Evolutionary conservation across 2,113 vertebrate genomes (phyloP), one percentile per base, ranked within the genome.

Genomic region (Alces alces): DNA sequence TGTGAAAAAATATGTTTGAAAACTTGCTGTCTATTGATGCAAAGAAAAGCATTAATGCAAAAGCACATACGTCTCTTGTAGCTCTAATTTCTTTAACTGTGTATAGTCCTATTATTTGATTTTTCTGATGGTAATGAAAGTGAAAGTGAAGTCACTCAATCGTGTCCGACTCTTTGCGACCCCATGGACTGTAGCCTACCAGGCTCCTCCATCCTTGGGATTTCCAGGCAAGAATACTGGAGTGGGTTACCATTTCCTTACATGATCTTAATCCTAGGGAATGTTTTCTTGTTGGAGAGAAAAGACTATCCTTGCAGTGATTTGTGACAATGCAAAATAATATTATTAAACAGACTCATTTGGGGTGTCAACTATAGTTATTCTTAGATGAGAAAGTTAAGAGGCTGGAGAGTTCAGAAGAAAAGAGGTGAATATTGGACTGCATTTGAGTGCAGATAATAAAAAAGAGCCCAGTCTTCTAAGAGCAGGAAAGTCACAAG

Each of bases 1-100:
- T 90, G 10, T 88, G 45, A n/a, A 97, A 97, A 96, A 83, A 91
- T 91, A 66, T 50, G 58, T 93, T 54, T 73, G 43, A 85, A 85
- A 70, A 86, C 7, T 89, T 96, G 17, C 76, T 84, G 25, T 87
- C 66, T 80, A 17, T 50, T 50, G 13, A 50, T 50, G 47, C 47
- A 50, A 50, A 50, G 47, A 50, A 50, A 50, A 50, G 12, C 12
- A 50, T 50, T 50, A 50, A 50, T 3, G 12, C 47, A 50, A 50
- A 50, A 14, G 47, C 47, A 3, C 12, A 50, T 50, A 50, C 12
- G 12, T 50, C 47, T 50, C 47, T 50, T 50, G 47, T 50, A 14
- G 47, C 47, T 50, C 47, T 50, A 50, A 50, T 50, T 50, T 50
- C 47, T 50, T 50, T 50, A 50, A 13, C 47, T 50, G 12, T 50